Evolutionary conservation across 2,797 vertebrate genomes (phyloP).

Genomic region (Xiphophorus birchmanni): DNA sequence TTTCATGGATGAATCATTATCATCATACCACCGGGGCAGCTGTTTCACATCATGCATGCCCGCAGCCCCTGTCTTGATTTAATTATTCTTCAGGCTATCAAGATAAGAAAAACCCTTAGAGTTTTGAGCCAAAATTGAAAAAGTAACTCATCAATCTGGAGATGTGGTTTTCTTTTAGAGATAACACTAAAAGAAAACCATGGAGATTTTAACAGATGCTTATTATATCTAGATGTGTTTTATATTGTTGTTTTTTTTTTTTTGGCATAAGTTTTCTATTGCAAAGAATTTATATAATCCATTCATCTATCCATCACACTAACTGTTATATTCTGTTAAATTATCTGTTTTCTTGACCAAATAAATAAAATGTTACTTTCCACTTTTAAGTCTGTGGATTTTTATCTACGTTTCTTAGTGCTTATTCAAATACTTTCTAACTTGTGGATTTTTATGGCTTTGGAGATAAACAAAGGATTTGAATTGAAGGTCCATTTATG

Average conservation of each 20-base stretch:
- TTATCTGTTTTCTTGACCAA: neutral
- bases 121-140: neutral
- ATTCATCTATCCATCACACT: too few species aligned
- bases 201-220: neutral
- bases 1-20: neutral
- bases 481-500: neutral
- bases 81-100: slow-evolving; percentile 1
- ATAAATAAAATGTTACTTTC: neutral
- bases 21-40: neutral
- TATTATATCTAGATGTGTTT: neutral
- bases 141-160: neutral
- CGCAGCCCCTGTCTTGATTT: neutral
- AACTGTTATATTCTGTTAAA: neutral
- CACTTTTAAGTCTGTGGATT: neutral
- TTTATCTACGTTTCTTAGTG: neutral
- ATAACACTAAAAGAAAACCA: neutral
- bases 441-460: neutral
- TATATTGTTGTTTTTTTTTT: neutral
- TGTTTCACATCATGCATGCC: neutral
- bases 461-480: neutral
- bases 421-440: neutral
- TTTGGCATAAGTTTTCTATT: neutral
- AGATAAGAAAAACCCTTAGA: neutral
- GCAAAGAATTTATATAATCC: neutral
- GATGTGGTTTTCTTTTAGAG: neutral